Evolutionary conservation across 2,888 invertebrate species (phyloP).

Genomic region (Arctia plantaginis): DNA sequence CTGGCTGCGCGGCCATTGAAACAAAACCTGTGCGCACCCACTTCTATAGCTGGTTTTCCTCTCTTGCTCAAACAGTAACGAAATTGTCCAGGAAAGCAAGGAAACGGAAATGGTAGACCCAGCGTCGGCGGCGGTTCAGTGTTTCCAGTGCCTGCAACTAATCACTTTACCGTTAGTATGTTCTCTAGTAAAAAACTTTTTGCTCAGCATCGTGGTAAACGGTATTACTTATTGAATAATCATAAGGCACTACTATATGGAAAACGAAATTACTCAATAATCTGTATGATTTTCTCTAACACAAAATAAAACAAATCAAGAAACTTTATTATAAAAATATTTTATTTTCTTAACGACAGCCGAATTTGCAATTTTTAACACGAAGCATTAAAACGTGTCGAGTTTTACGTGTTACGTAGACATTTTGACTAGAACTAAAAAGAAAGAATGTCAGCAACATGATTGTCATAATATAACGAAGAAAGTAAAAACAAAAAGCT

Average conservation of each 20-base stretch:
- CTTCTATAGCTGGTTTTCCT: conserved; percentile 82
- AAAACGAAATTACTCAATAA: conserved; percentile 1
- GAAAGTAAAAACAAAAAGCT: conserved; percentile 5
- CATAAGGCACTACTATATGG: not conserved
- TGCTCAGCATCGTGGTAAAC: conserved; percentile 11
- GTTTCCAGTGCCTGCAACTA: conserved; percentile 76
- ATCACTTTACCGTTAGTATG: conserved; percentile 61
- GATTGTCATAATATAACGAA: not conserved
- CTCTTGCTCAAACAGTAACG: conserved; percentile 83
- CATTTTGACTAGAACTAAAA: conserved; percentile 9
- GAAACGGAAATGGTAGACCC: conserved; percentile 81
- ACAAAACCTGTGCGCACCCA: conserved; percentile 83
- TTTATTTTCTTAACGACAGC: not conserved
- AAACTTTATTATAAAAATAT: conserved; percentile 7
- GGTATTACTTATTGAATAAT: not conserved
- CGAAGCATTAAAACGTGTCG: not conserved
- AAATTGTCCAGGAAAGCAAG: conserved; percentile 82
- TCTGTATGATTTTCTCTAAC: not conserved
- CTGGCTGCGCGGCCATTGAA: conserved; percentile 83
- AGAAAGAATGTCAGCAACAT: not conserved
- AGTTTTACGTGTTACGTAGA: not conserved
- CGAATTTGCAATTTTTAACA: not conserved
- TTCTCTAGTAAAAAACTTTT: conserved; percentile 2
- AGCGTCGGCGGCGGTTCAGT: conserved; percentile 75
- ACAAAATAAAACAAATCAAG: conserved; percentile 16